Base-by-base conservation (phyloP, 2,797 vertebrate species). In the Scarus forsteni region DNA sequence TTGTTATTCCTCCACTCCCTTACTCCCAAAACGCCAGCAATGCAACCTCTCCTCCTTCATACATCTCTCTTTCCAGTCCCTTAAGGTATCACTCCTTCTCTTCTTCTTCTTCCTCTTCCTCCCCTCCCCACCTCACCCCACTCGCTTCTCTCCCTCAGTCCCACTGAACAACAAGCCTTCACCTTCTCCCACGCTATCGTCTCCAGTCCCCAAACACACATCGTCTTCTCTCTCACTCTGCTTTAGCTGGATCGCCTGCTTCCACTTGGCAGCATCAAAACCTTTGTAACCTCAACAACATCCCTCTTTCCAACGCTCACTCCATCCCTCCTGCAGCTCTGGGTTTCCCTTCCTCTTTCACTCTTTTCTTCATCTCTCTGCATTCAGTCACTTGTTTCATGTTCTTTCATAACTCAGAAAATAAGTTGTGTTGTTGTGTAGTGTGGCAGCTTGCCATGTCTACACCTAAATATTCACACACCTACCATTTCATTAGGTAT, bases 121-220 rank as follows among this genome's bases (percentile, higher is more conserved):
- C 51, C 35, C 19, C 27, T 27, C 58, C 72, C 14, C 50, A 34
- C 55, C 46, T 40, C 60, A 15, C 70, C 60, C 56, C 59, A 39
- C 70, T 54, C 42, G 51, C 61, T 70, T 61, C n/a, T 82, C 74
- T 87, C 80, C 83, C 86, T 84, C 38, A 16, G 74, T 88, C 87
- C 87, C 84, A 80, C 66, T 66, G 73, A 89, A 92, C 85, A 91
- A 90, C 90, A 91, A 88, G 85, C 81, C 80, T 83, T 90, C 79
- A 87, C 84, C 84, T 83, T 89, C 81, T 89, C 83, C 87, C 80
- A 81, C 79, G 61, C 80, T 84, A 87, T 88, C 75, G 48, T 89
- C 80, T 84, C 55, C 7, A 62, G 68, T 88, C 86, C 86, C 88
- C 68, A 69, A 85, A 80, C 84, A 63, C 81, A 59, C 50, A 5